These are phyloP conservation scores for Scortum barcoo DNA, from an alignment of 2,113 vertebrate species.

Conservation along the genomic window DNA sequence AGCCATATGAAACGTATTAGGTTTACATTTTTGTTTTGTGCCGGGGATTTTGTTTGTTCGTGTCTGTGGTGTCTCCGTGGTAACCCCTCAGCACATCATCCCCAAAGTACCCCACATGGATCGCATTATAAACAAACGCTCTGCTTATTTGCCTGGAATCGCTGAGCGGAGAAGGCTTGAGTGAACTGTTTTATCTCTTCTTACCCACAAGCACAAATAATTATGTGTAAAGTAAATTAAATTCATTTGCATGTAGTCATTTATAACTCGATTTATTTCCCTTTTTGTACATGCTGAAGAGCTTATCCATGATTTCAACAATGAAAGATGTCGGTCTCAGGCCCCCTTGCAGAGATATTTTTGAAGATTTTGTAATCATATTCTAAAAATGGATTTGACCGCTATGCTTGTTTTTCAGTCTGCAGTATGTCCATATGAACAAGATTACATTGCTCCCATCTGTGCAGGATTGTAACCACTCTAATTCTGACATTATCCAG, in stretches of 20 bases:
- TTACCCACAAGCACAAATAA: slow-evolving; percentile 64
- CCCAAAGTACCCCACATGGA: slow-evolving; percentile 84
- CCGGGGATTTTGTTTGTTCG: slow-evolving; percentile 79
- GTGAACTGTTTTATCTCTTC: slow-evolving; percentile 68
- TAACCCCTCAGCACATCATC: slow-evolving; percentile 77
- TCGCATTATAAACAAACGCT: slow-evolving; percentile 81
- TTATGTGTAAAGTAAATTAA: slow-evolving; percentile 65
- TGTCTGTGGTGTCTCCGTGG: slow-evolving; percentile 79
- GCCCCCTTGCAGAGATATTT: slow-evolving; percentile 42
- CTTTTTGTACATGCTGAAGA: slow-evolving; percentile 30
- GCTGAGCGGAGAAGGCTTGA: slow-evolving; percentile 47
- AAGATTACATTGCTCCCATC: slow-evolving; percentile 50
- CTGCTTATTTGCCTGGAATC: slow-evolving; percentile 70
- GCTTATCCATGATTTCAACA: slow-evolving; percentile 43
- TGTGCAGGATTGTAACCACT: slow-evolving; percentile 64
- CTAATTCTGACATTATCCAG: slow-evolving; percentile 83
- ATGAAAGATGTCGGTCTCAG: slow-evolving; percentile 22
- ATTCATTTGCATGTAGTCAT: slow-evolving; percentile 67
- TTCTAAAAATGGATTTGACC: slow-evolving; percentile 52
- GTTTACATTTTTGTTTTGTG: slow-evolving; percentile 75
- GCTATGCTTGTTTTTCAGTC: slow-evolving; percentile 45
- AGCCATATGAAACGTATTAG: slow-evolving; percentile 81
- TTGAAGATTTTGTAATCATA: slow-evolving; percentile 33
- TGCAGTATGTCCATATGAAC: slow-evolving; percentile 51
- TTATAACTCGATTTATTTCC: slow-evolving; percentile 59